phyloP scores from a whole-genome alignment of 92 coral and sea anemone genomes.

The Isaurus tuberculatus region DNA sequence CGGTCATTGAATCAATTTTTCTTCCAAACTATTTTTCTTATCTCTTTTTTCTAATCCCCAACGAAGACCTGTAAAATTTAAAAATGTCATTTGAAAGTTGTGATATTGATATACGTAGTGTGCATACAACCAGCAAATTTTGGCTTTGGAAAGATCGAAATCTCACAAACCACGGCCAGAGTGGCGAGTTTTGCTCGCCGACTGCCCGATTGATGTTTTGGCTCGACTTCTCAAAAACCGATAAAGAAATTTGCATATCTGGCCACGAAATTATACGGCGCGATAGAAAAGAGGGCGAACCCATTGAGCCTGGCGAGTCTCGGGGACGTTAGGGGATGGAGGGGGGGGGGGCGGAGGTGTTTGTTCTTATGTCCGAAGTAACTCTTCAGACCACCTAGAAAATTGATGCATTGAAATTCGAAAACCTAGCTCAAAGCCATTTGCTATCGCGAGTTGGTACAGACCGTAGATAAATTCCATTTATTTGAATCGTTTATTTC shows the following conservation, averaged over 20 bases:
- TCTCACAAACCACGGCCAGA: too few species aligned
- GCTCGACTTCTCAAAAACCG: conserved; percentile 1
- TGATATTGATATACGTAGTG: too few species aligned
- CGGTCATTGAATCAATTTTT: too few species aligned
- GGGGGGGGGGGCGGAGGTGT: background rate
- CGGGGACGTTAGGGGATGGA: too few species aligned
- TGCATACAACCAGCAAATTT: too few species aligned
- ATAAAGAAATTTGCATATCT: conserved; percentile 1
- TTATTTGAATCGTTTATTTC: background rate
- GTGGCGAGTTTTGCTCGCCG: too few species aligned
- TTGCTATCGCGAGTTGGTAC: background rate
- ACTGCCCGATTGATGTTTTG: too few species aligned
- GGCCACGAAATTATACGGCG: conserved; percentile 8
- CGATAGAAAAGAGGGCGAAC: conserved; percentile 16
- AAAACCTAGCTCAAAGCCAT: background rate
- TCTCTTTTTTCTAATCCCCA: too few species aligned
- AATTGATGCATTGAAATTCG: background rate
- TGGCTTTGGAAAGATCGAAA: too few species aligned
- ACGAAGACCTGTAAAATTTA: too few species aligned
- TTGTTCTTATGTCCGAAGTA: background rate
- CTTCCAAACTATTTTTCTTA: too few species aligned
- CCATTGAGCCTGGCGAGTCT: background rate
- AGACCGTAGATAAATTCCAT: background rate
- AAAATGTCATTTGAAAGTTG: too few species aligned
- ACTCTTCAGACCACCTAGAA: background rate